Base-by-base conservation (phyloP, 2,888 invertebrate genomes). In the Brachylomia viminalis region DNA sequence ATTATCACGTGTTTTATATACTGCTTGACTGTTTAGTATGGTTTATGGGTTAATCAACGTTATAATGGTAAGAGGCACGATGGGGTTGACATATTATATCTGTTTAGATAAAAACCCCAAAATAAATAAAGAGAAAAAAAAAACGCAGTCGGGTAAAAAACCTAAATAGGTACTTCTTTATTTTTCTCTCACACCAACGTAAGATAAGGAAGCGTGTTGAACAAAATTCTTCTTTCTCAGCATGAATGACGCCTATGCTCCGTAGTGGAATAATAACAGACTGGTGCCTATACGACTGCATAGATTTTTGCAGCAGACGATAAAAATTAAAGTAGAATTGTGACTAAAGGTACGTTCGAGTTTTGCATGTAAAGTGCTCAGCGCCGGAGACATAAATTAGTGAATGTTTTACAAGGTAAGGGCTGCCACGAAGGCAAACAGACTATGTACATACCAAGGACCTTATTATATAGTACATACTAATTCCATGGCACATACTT, bases 331-430 rank as follows among this genome's bases (percentile, higher is more conserved):
- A 71, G 61, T 64, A 56, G 76, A 72, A 72, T 77, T 80, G 73
- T 74, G 64, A 56, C 20, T 38, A 79, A 73, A 54, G 52, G 27
- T 65, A 5, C n/a, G 42, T 67, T 62, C 68, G 47, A 52, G 72
- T 80, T 77, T 80, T 66, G 77, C 80, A 73, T 78, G 69, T 79
- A 77, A 85, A 75, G 71, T 77, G 72, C 56, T 56, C 76, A 75
- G 71, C 75, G 71, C 54, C 61, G 77, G 58, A 33, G 83, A 85
- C 75, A 80, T 86, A 86, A 86, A 86, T 86, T 86, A 83, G 80
- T 77, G 52, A 71, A 76, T 75, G 85, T 66, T 84, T 72, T 47
- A 64, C 70, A 64, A 47, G 7, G 23, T 42, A 27, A 86, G 86
- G 86, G 86, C 13, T 86, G 74, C 1, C 49, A 30, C 66, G 6